Conservation (phyloP, 2,797 vertebrate species). For the Esox lucius region DNA sequence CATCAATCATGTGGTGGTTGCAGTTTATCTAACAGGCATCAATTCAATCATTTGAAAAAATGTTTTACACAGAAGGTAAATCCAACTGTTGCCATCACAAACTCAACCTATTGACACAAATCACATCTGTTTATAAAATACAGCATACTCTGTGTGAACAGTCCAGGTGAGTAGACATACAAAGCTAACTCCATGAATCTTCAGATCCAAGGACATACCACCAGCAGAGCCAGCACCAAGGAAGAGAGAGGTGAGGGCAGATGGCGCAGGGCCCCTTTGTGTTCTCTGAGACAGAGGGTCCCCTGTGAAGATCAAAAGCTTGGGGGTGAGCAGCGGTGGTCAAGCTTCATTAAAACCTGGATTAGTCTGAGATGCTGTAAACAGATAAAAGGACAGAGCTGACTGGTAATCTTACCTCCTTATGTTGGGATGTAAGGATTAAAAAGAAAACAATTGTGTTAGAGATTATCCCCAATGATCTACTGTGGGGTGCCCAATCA, state of each 20-base stretch:
- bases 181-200: slow-evolving; percentile 17
- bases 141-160: slow-evolving; percentile 4
- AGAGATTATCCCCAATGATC: background rate
- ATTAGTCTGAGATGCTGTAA: slow-evolving; percentile 57
- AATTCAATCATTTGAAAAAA: background rate
- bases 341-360: slow-evolving; percentile 72
- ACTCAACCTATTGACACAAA: background rate
- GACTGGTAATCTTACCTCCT: slow-evolving; percentile 66
- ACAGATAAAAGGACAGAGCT: slow-evolving; percentile 68
- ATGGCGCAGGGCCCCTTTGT: slow-evolving; percentile 43
- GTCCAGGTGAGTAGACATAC: slow-evolving; percentile 6
- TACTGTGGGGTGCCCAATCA: background rate
- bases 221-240: slow-evolving; percentile 30
- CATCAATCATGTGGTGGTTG: background rate
- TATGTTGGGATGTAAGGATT: slow-evolving; percentile 65
- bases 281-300: slow-evolving; percentile 48
- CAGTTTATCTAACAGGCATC: background rate
- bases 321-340: slow-evolving; percentile 52
- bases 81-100: background rate
- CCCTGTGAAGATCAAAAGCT: slow-evolving; percentile 74
- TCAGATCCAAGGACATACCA: slow-evolving; percentile 29
- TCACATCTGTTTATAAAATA: background rate
- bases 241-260: slow-evolving; percentile 42
- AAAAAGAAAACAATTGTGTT: slow-evolving; percentile 43
- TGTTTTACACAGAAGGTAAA: background rate